phyloP scores from a whole-genome alignment of 1,140 invertebrate species.

The Danaus melanippus region DNA sequence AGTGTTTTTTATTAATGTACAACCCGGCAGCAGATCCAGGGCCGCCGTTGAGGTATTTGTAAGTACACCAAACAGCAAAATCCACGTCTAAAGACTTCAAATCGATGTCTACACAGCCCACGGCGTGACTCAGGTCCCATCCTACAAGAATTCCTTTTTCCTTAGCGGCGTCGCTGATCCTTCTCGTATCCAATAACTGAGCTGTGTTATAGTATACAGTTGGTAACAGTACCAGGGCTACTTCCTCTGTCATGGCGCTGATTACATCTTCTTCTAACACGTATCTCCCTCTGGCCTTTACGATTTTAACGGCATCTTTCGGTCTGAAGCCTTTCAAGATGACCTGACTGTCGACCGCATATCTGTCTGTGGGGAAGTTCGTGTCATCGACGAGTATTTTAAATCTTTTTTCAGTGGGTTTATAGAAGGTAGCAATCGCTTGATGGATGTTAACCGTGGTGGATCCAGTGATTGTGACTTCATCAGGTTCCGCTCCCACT shows the following conservation, averaged over 20 bases:
- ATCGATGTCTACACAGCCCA: conserved; percentile 44
- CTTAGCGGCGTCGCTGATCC: conserved; percentile 43
- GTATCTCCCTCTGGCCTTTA: conserved; percentile 30
- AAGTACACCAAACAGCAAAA: conserved; percentile 60
- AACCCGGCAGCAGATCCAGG: conserved; percentile 43
- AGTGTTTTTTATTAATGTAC: conserved; percentile 56
- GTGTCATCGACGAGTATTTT: conserved; percentile 55
- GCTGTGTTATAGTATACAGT: conserved; percentile 52
- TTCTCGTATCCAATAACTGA: conserved; percentile 49
- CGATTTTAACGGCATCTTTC: conserved; percentile 46
- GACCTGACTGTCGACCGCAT: conserved; percentile 54
- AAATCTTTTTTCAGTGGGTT: conserved; percentile 41
- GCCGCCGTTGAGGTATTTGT: conserved; percentile 59
- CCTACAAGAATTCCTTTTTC: conserved; percentile 42
- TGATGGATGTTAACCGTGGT: conserved; percentile 54
- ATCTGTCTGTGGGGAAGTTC: conserved; percentile 57
- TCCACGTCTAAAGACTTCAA: conserved; percentile 44
- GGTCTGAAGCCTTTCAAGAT: conserved; percentile 43
- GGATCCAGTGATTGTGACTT: conserved; percentile 37
- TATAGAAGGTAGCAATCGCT: conserved; percentile 50
- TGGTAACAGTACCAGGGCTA: conserved; percentile 43
- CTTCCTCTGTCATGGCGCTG: conserved; percentile 50
- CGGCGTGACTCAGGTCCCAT: conserved; percentile 55
- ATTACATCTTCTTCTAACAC: conserved; percentile 48
- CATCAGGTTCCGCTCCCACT: conserved; percentile 38